Base-by-base conservation (phyloP, 2,888 invertebrate species). In the Celastrina argiolus region DNA sequence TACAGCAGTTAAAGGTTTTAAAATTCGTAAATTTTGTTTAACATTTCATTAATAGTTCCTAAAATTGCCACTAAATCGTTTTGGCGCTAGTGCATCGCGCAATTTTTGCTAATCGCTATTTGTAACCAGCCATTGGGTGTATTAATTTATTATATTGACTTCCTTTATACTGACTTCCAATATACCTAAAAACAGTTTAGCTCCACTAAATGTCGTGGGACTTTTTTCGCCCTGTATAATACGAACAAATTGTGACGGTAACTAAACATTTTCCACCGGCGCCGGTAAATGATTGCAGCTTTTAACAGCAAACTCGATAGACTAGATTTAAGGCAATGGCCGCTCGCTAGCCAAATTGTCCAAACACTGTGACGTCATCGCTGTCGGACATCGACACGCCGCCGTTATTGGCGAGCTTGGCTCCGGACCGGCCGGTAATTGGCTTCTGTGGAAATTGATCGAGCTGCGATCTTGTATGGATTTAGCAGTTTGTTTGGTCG, bases 321-420 rank as follows among this genome's bases (percentile, higher is more conserved):
- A 36, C 51, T 51, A 51, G 22, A 34, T 22, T 26, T 56, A 42
- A 66, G 41, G 45, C 58, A 65, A 67, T 65, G 67, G 59, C 42
- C 65, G 22, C 12, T 63, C 67, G 68, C 68, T 63, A 68, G 79
- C 78, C 78, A 79, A 80, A 78, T 78, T 78, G 78, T 78, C 74
- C 76, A 75, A 82, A 83, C 81, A 81, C 79, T 81, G 82, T 79
- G 88, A 87, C 88, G 85, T 84, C 85, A 88, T 86, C 78, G 83
- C 51, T 26, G 51, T 26, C 51, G 51, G 51, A 26, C 22, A 26
- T 51, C 51, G 51, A 22, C 51, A 51, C 51, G 51, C 51, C 22
- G 51, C 22, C 51, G 51, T 51, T 51, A 51, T 51, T 26, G 51
- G 51, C 51, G 22, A 36, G 69, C 67, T 71, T 71, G 70, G 68